A percentile compares a stretch with the other conserved stretches of the same genome.
phyloP scores from a whole-genome alignment of 2,113 vertebrate species.

The Lynx canadensis region DNA sequence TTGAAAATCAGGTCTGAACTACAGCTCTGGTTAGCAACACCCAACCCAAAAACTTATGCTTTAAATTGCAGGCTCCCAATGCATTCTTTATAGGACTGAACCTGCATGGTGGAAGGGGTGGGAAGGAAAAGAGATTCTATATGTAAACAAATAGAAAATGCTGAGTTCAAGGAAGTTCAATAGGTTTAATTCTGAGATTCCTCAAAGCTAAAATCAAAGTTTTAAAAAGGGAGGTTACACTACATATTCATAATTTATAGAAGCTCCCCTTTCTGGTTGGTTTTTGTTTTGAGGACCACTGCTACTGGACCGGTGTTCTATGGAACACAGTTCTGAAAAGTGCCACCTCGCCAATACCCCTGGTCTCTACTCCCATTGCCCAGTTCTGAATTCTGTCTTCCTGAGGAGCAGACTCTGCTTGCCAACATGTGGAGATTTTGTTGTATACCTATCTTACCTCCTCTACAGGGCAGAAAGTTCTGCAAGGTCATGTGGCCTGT shows the following conservation, averaged over 20 bases:
- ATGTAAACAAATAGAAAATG: not conserved
- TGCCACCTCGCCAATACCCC: too few relatives aligned
- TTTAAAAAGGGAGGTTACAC: not conserved
- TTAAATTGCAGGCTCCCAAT: rapidly evolving
- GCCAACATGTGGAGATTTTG: not conserved
- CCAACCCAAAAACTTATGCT: not conserved
- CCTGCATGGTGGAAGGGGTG: not conserved
- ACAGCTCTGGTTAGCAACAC: not conserved
- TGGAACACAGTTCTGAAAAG: not conserved
- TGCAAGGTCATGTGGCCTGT: not conserved
- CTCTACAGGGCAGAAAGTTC: not conserved
- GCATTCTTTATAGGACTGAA: not conserved
- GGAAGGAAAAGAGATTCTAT: not conserved
- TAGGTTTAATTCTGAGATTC: not conserved
- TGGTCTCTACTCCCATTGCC: not conserved
- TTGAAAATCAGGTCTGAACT: not conserved
- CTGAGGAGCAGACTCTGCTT: not conserved
- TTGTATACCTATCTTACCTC: not conserved
- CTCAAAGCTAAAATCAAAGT: not conserved
- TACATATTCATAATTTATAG: not conserved
- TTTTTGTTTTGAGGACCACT: not conserved
- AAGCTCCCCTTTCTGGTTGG: not conserved
- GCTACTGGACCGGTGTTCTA: not conserved
- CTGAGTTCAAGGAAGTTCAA: not conserved
- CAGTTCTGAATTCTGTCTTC: not conserved